phyloP scores from a whole-genome alignment of 2,797 vertebrate species.

The Taeniopygia guttata region DNA sequence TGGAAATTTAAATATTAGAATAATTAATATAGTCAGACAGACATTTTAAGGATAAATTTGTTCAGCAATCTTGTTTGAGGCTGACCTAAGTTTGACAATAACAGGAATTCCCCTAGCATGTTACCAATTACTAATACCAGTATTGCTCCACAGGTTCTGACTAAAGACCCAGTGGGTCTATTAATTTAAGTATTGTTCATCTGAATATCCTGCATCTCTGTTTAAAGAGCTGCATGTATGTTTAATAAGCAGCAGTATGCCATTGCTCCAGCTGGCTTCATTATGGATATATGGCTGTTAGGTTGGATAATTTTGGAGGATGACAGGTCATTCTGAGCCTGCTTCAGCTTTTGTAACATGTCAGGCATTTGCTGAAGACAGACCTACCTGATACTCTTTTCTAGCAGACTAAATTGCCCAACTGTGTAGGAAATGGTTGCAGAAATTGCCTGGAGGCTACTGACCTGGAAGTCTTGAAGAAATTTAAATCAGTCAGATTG shows the following conservation, averaged over 20 bases:
- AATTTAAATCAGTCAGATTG: neutral
- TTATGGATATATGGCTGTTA: neutral
- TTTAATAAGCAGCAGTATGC: constrained; percentile 12
- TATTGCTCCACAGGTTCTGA: constrained; percentile 9
- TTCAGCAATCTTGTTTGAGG: neutral
- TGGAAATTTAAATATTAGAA: neutral
- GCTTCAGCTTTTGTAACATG: neutral
- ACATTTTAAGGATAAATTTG: neutral
- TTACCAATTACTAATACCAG: constrained; percentile 43
- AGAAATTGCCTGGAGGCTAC: neutral
- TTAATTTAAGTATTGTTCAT: neutral
- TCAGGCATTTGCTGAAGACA: neutral
- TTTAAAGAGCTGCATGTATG: constrained; percentile 25
- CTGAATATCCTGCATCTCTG: constrained; percentile 17
- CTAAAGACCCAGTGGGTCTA: constrained; percentile 7
- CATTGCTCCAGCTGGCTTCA: constrained; percentile 25
- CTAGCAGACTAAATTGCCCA: neutral
- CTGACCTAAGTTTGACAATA: neutral
- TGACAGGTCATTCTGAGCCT: neutral
- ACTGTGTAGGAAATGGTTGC: neutral
- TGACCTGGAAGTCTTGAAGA: neutral
- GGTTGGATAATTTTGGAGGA: neutral
- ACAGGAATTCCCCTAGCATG: neutral
- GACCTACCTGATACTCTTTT: neutral
- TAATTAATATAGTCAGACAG: neutral